These are phyloP conservation scores for Drosophila erecta DNA, from an alignment of 1,140 invertebrate species.

Conservation along the genomic window DNA sequence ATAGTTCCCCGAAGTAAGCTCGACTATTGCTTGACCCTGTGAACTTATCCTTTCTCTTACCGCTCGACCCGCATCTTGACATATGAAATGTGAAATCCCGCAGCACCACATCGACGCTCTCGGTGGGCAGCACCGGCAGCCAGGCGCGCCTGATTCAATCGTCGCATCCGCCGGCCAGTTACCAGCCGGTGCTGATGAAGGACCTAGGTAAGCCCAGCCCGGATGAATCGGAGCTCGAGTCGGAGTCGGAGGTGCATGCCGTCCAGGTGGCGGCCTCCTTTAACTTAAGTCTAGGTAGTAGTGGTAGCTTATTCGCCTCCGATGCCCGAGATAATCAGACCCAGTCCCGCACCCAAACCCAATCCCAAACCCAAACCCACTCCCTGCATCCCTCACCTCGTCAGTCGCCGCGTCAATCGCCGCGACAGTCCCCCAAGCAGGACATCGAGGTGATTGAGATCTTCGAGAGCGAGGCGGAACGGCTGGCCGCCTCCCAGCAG, in stretches of 20 bases:
- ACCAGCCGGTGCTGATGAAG: conserved; percentile 93
- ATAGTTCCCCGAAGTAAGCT: conserved; percentile 11
- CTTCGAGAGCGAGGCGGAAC: conserved; percentile 75
- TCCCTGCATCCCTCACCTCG: conserved; percentile 50
- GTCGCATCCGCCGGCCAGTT: conserved; percentile 95
- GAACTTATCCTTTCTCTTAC: conserved; percentile 25
- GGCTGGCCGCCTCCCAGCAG: conserved; percentile 72
- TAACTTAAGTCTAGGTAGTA: conserved; percentile 83
- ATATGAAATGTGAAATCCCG: conserved; percentile 27
- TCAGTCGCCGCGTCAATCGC: conserved; percentile 70
- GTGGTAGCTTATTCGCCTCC: conserved; percentile 76
- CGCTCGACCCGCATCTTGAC: conserved; percentile 8
- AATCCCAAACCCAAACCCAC: conserved; percentile 35
- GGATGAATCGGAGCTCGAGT: conserved; percentile 67
- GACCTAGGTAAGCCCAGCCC: conserved; percentile 91
- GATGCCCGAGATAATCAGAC: conserved; percentile 44
- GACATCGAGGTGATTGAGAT: conserved; percentile 83
- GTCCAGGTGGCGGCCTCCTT: conserved; percentile 74
- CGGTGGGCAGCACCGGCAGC: conserved; percentile 96
- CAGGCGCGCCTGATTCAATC: conserved; percentile 97
- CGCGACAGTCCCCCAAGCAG: conserved; percentile 79
- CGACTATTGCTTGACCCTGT: conserved; percentile 45
- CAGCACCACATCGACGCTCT: conserved; percentile 96
- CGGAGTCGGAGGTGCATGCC: conserved; percentile 74
- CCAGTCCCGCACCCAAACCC: conserved; percentile 13